Base-by-base conservation (phyloP, 2,888 invertebrate species). In the Troides aeacus region DNA sequence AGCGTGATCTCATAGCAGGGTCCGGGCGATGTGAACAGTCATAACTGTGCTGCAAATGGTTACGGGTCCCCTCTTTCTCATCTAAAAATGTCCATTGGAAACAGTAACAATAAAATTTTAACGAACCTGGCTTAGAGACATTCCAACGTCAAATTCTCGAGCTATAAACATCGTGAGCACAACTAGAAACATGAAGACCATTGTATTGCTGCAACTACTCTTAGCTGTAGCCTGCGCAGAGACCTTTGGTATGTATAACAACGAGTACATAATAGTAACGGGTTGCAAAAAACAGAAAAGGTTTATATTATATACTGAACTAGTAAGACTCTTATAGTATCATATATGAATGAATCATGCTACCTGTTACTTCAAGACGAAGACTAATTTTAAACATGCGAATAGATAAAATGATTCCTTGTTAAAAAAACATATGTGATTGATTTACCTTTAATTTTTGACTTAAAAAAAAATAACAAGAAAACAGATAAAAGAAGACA, bases 1-100 rank as follows among this genome's bases (percentile, higher is more conserved):
- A 61, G 66, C 72, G 71, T 78, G 81, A 80, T 77, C 79, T 80
- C 80, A 83, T 78, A 78, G 2, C 46, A 57, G n/a, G 18, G 24
- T 2, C 18, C 50, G 68, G 53, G 56, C 62, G 42, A 12, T 21
- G 46, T 30, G 42, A 21, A 30, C 69, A 69, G 69, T 69, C 64
- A 56, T 56, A 57, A 42, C n/a, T 46, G 36, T 4, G 30, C 46
- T 24, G 30, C 21, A 53, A 42, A 23, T 24, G 53, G 1, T 18
- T 53, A 17, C 61, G 58, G 64, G 30, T 57, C 10, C 6, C 42
- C 17, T 21, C 39, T 58, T 39, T 23, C 39, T 39, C 56, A 42
- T 30, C 30, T 42, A 18, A 67, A 62, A 53, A 50, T 50, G 50
- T 50, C 50, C 17, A 18, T 12, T 50, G 15, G 18, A 17, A 17